A percentile compares a stretch with the other conserved stretches of the same genome.
Evolutionary conservation across 2,113 vertebrate genomes (phyloP).

Genomic region (Columba livia): DNA sequence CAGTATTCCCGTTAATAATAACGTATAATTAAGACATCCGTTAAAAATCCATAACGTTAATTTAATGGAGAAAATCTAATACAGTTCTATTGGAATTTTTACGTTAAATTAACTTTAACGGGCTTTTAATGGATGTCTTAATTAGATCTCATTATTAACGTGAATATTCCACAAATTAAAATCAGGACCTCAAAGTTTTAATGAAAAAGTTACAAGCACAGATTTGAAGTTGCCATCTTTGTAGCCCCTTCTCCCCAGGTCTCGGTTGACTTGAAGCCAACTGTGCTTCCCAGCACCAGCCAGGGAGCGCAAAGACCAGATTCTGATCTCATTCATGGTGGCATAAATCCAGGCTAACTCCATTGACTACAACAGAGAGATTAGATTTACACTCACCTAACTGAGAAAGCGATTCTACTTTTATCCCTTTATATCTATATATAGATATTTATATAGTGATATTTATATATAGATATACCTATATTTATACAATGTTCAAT

Average conservation of each 20-base stretch:
- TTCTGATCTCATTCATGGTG: background rate
- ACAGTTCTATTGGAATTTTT: constrained; percentile 88
- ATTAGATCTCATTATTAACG: constrained; percentile 89
- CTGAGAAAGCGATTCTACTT: constrained; percentile 10
- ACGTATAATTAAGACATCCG: constrained; percentile 87
- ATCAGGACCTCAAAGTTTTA: constrained; percentile 79
- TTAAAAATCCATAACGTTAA: constrained; percentile 90
- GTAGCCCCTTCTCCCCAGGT: constrained; percentile 37
- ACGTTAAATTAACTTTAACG: constrained; percentile 91
- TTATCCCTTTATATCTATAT: constrained; percentile 63
- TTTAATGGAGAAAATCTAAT: constrained; percentile 90
- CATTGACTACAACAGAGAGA: background rate
- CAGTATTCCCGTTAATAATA: constrained; percentile 86
- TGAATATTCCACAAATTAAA: constrained; percentile 87
- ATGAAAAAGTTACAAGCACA: constrained; percentile 79
- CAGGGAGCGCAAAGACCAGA: background rate
- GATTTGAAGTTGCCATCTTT: constrained; percentile 60
- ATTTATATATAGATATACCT: constrained; percentile 70
- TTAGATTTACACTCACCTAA: background rate
- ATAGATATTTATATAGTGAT: constrained; percentile 62
- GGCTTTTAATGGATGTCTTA: constrained; percentile 89
- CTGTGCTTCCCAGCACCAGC: background rate
- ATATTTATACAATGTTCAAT: constrained; percentile 55
- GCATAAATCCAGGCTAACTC: background rate
- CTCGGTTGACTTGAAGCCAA: background rate